Evolutionary conservation across 2,113 vertebrate species (phyloP).

Genomic region (Heptranchias perlo): DNA sequence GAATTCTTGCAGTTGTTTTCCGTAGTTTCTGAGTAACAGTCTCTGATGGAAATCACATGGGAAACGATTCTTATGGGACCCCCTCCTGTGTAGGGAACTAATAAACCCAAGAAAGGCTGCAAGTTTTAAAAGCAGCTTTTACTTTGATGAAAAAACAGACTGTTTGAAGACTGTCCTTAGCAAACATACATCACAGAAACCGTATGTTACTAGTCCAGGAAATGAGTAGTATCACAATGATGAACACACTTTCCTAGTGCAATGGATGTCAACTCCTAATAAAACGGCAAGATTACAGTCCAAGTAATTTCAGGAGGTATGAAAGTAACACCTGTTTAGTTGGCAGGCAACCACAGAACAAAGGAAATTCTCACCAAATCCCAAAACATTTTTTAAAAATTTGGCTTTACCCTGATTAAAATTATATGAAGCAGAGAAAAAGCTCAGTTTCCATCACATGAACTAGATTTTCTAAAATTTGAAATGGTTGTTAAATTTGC

Average conservation of each 20-base stretch:
- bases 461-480: not conserved
- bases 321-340: not conserved
- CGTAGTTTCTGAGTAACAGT: not conserved
- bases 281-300: not conserved
- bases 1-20: not conserved
- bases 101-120: not conserved
- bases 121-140: not conserved
- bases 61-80: not conserved
- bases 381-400: not conserved
- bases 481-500: not conserved
- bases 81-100: not conserved
- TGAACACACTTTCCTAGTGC: not conserved
- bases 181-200: not conserved
- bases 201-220: not conserved
- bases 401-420: not conserved
- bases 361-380: not conserved
- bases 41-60: not conserved
- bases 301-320: not conserved
- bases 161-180: not conserved
- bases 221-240: not conserved
- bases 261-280: not conserved
- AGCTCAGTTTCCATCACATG: not conserved
- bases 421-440: not conserved
- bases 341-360: not conserved
- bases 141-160: not conserved